Evolutionary conservation across 2,888 invertebrate genomes (phyloP).

Genomic region (Morinoia aosen): DNA sequence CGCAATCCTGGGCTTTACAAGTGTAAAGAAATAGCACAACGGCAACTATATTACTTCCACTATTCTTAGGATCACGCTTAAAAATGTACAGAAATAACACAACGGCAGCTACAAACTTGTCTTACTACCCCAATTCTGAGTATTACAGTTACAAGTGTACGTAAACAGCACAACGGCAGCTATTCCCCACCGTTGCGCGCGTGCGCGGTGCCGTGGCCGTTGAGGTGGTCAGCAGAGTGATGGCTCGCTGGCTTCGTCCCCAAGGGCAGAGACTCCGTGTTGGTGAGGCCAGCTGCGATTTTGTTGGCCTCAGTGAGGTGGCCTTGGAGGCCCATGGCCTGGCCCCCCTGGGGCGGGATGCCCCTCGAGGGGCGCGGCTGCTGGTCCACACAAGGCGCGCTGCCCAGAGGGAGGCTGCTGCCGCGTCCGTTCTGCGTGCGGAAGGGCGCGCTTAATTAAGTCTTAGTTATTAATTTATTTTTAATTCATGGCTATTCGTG

Average conservation of each 20-base stretch:
- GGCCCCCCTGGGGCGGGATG: neutral
- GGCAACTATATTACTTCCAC: too few relatives aligned
- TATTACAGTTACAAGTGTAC: too few relatives aligned
- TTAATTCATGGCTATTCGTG: too few relatives aligned
- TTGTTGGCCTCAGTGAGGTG: conserved; percentile 17
- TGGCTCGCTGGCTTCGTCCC: conserved; percentile 1
- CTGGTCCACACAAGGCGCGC: conserved; percentile 14
- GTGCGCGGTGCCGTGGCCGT: neutral
- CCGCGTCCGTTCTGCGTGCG: neutral
- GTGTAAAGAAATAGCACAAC: too few relatives aligned
- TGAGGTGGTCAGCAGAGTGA: conserved; percentile 23
- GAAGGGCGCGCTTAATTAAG: too few relatives aligned
- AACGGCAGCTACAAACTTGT: too few relatives aligned
- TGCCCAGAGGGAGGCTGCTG: neutral
- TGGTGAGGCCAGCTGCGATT: neutral
- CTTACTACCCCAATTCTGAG: too few relatives aligned
- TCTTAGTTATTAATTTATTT: too few relatives aligned
- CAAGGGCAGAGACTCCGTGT: neutral
- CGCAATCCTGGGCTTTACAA: too few relatives aligned
- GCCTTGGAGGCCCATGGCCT: neutral
- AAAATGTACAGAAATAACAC: too few relatives aligned
- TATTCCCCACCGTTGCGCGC: neutral
- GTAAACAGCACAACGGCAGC: neutral
- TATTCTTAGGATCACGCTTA: too few relatives aligned
- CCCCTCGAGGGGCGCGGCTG: neutral